Conservation (phyloP, 1,140 invertebrate species). For the Anastrepha obliqua region DNA sequence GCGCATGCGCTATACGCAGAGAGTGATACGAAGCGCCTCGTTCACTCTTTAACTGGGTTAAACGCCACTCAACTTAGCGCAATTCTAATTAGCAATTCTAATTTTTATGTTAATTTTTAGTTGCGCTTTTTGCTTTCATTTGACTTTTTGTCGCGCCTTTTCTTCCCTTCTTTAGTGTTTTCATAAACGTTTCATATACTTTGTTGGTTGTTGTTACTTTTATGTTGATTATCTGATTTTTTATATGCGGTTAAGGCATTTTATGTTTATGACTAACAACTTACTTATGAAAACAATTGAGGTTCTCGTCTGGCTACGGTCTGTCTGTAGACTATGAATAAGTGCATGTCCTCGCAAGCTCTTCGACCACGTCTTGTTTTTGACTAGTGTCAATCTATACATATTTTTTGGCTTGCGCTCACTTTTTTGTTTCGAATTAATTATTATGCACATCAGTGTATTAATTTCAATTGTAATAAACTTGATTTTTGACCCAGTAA, state of each 20-base stretch:
- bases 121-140: slow-evolving; percentile 11
- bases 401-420: not conserved
- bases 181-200: not conserved
- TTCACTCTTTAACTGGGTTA: slow-evolving; percentile 25
- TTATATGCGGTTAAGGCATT: not conserved
- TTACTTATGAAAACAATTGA: slow-evolving; percentile 33
- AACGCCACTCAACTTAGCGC: slow-evolving; percentile 42
- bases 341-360: not conserved
- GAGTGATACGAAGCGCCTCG: not conserved
- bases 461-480: slow-evolving; percentile 73
- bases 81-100: slow-evolving; percentile 51
- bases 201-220: not conserved
- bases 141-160: slow-evolving; percentile 6
- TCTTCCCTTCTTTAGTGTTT: not conserved
- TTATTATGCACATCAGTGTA: slow-evolving; percentile 71
- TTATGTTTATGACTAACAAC: slow-evolving; percentile 10
- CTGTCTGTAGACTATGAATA: not conserved
- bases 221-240: slow-evolving; percentile 39
- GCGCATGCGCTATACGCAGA: not conserved
- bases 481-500: slow-evolving; percentile 72
- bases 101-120: slow-evolving; percentile 46
- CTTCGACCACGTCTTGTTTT: not conserved
- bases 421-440: slow-evolving; percentile 58
- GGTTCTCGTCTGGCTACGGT: not conserved
- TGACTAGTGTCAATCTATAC: not conserved